Evolutionary conservation across 2,113 vertebrate genomes (phyloP), one percentile per base, ranked within the genome.

Genomic region (Indicator indicator): DNA sequence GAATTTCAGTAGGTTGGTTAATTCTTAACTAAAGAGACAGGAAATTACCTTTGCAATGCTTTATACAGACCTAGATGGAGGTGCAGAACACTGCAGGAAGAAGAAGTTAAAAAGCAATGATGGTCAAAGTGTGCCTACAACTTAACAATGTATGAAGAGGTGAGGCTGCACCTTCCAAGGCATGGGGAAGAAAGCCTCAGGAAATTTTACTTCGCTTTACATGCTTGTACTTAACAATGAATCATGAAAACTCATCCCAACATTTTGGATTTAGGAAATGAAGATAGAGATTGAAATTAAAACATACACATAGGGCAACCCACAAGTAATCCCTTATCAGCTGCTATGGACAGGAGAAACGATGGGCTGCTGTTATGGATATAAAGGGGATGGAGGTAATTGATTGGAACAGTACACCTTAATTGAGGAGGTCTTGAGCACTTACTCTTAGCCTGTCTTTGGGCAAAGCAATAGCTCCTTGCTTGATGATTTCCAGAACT

Each of bases 401-500:
- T 36, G 70, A 87, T 77, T 32, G 36, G 21, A 75, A 38, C 4
- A 50, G 60, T 5, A 27, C 4, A 27, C 16, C 44, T 38, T 21
- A 40, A 73, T 9, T n/a, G 50, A 67, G 0, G 2, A 56, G 13
- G 40, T 71, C 46, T 87, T 6, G 42, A 50, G 56, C 48, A 93
- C 98, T 98, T 98, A 99, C 99, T 98, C 98, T 99, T 63, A 99
- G 98, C 62, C 99, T 98, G 97, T 99, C 99, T 96, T 98, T 99
- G 93, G 99, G 99, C 89, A 99, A 97, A 4, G 99, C 99, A 56
- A 99, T 98, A 12, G 98, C 98, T 88, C 99, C 99, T 96, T 99
- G 99, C 95, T 99, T 99, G 97, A 99, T 99, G 97, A 99, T 99
- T 96, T 99, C 99, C 95, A 99, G 98, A 92, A 99, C 99, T 59